Evolutionary conservation across 2,888 invertebrate genomes (phyloP), one percentile per base, ranked within the genome.

Genomic region (Lottia gigantea): DNA sequence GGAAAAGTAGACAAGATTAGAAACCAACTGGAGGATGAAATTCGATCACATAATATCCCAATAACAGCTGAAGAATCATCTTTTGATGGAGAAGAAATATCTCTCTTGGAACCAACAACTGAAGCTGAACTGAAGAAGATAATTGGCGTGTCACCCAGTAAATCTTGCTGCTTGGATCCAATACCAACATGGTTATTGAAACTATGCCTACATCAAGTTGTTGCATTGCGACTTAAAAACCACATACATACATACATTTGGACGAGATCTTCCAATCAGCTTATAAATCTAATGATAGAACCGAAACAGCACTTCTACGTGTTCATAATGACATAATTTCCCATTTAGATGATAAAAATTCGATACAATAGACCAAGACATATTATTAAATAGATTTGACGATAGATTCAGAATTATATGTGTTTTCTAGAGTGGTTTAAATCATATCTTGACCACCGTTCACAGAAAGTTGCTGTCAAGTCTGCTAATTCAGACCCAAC

Each of bases 241-340:
- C 55, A n/a, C 23, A n/a, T 55, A 23, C 55, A 55, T 11, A n/a
- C 12, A 8, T 12, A n/a, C n/a, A 15, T 6, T 19, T 55, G 55
- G 55, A n/a, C 8, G 55, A 55, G 23, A n/a, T 23, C 23, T 55
- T 55, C 23, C 55, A 55, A 55, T 55, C 55, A 12, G 55, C 55
- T 55, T 55, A 55, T 23, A 55, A 55, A 55, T 23, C 19, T n/a
- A 55, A 55, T n/a, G n/a, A 55, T 23, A 55, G 55, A 6, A 55
- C 55, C 16, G 55, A 55, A 55, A 55, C 55, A 55, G 55, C 55
- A 8, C 55, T 16, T 55, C 23, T 49, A 49, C 49, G 49, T n/a
- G 49, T 49, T 19, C 49, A 49, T 49, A 49, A 49, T 49, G 14
- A 49, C 49, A 49, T 6, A 6, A 49, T 8, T 19, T n/a, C n/a